These are phyloP conservation scores for Ornithoptera priamus DNA, from an alignment of 2,888 invertebrate species.

Conservation along the genomic window DNA sequence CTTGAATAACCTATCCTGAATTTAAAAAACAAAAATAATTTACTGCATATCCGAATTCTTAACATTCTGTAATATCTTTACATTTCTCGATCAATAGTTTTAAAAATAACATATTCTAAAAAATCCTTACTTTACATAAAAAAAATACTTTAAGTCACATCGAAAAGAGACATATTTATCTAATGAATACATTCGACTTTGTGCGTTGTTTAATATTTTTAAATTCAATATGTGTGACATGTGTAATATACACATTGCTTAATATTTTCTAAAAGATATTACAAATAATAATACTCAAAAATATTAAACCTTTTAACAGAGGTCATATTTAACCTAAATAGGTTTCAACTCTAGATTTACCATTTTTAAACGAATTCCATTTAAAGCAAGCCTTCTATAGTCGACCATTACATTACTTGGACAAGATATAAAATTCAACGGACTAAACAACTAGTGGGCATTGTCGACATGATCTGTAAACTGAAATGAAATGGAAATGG, in stretches of 20 bases:
- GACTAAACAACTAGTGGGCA: too few species aligned
- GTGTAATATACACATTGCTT: too few species aligned
- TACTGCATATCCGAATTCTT: too few species aligned
- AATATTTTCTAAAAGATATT: too few species aligned
- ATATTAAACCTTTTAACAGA: conserved; percentile 8
- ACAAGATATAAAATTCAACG: too few species aligned
- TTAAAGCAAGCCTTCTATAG: too few species aligned
- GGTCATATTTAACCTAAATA: neutral
- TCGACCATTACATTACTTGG: too few species aligned
- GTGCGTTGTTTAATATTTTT: conserved; percentile 9
- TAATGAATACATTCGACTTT: conserved; percentile 2
- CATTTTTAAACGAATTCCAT: too few species aligned
- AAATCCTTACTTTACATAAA: neutral
- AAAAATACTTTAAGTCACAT: conserved; percentile 8
- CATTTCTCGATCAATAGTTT: neutral
- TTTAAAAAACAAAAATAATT: neutral
- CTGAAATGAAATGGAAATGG: too few species aligned
- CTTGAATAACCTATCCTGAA: neutral
- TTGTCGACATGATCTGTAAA: too few species aligned
- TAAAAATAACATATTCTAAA: neutral
- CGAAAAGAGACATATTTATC: conserved; percentile 15
- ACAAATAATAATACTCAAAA: neutral
- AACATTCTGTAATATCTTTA: too few species aligned
- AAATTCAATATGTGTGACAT: neutral
- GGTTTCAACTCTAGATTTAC: too few species aligned